Evolutionary conservation across 2,113 vertebrate genomes (phyloP), one percentile per base, ranked within the genome.

Genomic region (Patagioenas fasciata): DNA sequence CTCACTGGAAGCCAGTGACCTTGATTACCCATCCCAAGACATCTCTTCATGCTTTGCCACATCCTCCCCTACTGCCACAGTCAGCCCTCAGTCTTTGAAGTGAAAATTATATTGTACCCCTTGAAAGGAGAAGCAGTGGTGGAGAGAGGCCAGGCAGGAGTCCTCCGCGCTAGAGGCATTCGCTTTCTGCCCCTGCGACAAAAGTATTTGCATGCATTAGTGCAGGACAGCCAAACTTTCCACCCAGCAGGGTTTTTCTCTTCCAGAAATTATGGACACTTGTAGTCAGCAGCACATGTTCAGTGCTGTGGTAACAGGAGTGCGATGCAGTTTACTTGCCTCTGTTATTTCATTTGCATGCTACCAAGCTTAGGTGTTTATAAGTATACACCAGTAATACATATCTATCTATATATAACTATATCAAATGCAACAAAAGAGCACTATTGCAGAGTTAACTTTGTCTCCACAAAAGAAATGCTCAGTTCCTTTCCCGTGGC

Each of bases 291-390:
- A 96, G 95, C 80, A 77, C 79, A 72, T 69, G 28, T 73, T 50
- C 18, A 50, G 91, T 95, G 85, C 51, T 78, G 74, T 50, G 44
- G 70, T 78, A 85, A 64, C 60, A 60, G 17, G 65, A 89, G 92
- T 87, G 82, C 42, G 4, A 73, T 81, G 93, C 96, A 87, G 23
- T 87, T 91, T 91, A 92, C 86, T 96, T 77, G 82, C 95, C 94
- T 97, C 93, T 84, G 42, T 95, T 96, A 91, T 85, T 96, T 96
- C 95, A 94, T 61, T 92, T 97, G 97, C 98, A 98, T 98, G 97
- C 96, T 94, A 88, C 95, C 96, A 61, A 57, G 92, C 90, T 81
- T 96, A 94, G 89, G 85, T 96, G 85, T 94, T 90, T 95, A 88
- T 92, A 96, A 96, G 92, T 97, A 97, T 89, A 97, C 5, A 29